Base-by-base conservation (phyloP, 35 echinoderm and acorn worm genomes). In the Chiridota heheva region DNA sequence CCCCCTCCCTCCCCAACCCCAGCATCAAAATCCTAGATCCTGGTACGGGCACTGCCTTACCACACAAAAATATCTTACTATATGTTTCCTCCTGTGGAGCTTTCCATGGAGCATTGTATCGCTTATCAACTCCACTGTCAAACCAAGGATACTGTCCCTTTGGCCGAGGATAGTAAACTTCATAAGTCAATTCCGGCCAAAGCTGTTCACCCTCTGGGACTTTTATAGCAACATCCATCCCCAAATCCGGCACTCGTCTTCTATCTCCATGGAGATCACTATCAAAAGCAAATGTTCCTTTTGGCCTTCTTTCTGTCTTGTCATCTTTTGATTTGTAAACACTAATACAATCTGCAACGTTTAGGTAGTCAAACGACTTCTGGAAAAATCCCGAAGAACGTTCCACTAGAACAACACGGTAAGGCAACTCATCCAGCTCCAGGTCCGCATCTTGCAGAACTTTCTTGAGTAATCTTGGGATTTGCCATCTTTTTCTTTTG, bases 401-500 rank as follows among this genome's bases (percentile, higher is more conserved):
- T 42, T 81, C 78, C 1, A 46, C n/a, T 27, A 81, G 16, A 45
- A 40, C 33, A 38, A 81, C 78, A 17, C 41, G 31, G 78, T 66
- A 81, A 28, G 57, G 18, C 13, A 81, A 36, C 2, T 81, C 78
- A 27, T 81, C 58, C 4, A 43, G 32, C 13, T 20, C 25, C 38
- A n/a, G n/a, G n/a, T 67, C 78, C 1, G 36, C 33, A 16, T 81
- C 78, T 46, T 32, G 26, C 16, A 81, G 63, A 29, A 27, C 60
- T 18, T 81, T 28, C 43, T 81, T 66, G 0, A 81, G 41, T 66
- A 81, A 40, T 37, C 25, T 22, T 39, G 78, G 78, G 8, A 81
- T 40, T 28, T 66, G 57, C 78, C 78, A 81, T 81, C 78, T 63
- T 63, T 81, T 81, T 20, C 78, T 81, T 40, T 81, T 81, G 59